Base-by-base conservation (phyloP, 1,140 invertebrate genomes). In the Drosophila malerkotliana region DNA sequence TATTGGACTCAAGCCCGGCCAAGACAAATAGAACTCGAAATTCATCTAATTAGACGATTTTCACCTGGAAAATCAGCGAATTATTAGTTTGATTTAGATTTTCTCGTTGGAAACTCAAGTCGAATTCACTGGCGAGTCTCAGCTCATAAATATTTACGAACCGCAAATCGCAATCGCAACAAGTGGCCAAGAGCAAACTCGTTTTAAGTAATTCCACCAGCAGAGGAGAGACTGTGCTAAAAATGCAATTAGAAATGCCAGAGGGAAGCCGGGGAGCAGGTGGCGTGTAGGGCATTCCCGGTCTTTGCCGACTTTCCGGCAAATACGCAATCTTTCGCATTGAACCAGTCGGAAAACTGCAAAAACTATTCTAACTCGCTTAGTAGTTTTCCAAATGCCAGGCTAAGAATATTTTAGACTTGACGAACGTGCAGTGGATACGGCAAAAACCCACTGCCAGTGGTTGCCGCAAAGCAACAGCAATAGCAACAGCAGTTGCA, bases 371-470 rank as follows among this genome's bases (percentile, higher is more conserved):
- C 83, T 83, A 83, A 72, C 62, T 62, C 47, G 64, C 68, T 83
- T 83, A 81, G 81, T 82, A 66, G 72, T 82, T 73, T 73, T 87
- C 37, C 72, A 88, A 89, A 89, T 90, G 76, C 83, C 78, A 87
- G 60, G 72, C 78, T 73, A 60, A 90, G 80, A 89, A 89, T 90
- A 88, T 87, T 88, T 87, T 52, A 79, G 64, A 76, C 71, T 82
- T 88, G 82, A 87, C 71, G 83, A 79, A 87, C 83, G 71, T 87
- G 83, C 78, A 63, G 61, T 69, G 63, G 34, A 71, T 71, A 57
- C 68, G 56, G 74, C 56, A 76, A 21, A 55, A 67, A 44, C 41
- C 15, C 15, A 15, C 5, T 15, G 41, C 41, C 8, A 37, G 3
- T 41, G 39, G 24, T 51, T 53, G 15, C 44, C 53, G 24, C 57